Evolutionary conservation across 2,888 invertebrate genomes (phyloP).

Genomic region (Prosapia bicincta): DNA sequence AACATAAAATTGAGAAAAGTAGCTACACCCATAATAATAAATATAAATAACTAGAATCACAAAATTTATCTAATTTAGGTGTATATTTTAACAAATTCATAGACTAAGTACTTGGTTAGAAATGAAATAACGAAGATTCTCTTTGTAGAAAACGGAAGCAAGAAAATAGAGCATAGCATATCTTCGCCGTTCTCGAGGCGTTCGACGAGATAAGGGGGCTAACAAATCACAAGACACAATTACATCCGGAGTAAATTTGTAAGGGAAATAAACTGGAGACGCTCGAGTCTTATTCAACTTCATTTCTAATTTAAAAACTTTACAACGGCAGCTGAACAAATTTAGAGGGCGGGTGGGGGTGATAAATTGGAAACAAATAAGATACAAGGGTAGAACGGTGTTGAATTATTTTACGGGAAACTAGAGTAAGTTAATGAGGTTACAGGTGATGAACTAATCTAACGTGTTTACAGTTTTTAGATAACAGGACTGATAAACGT

Average conservation of each 20-base stretch:
- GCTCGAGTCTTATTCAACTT: not conserved
- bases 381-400: no score
- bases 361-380: slow-evolving; percentile 2
- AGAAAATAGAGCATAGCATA: not conserved
- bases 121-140: not conserved
- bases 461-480: no score
- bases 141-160: not conserved
- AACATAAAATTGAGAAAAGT: no score
- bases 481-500: no score
- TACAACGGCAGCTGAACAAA: not conserved
- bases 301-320: slow-evolving; percentile 2
- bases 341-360: not conserved
- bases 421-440: not conserved
- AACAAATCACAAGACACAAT: not conserved
- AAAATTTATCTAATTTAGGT: no score
- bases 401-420: not conserved
- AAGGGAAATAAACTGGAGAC: not conserved
- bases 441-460: not conserved
- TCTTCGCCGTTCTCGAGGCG: not conserved
- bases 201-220: not conserved
- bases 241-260: not conserved
- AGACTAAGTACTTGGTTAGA: no score
- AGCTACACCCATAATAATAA: no score
- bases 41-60: no score
- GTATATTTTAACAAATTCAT: no score